Percentiles rank a stretch among this genome's conserved stretches.
Evolutionary conservation across 1,140 invertebrate species (phyloP).

Genomic region (Colletes gigas): DNA sequence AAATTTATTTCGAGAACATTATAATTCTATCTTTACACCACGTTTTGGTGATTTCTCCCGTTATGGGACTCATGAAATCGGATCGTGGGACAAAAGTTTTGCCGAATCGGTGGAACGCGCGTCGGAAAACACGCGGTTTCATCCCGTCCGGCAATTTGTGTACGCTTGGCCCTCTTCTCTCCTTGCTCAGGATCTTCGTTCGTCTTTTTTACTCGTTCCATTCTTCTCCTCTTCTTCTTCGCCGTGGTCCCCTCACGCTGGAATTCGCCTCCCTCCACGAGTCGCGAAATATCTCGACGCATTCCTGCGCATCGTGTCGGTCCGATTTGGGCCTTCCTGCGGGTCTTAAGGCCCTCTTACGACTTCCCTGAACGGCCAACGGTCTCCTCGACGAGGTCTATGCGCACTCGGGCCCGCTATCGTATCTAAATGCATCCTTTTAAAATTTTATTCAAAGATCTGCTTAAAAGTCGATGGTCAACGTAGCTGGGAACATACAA

Average conservation of each 20-base stretch:
- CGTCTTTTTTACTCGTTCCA: conserved; percentile 42
- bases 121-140: conserved; percentile 51
- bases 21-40: too few relatives aligned
- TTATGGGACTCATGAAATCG: neutral
- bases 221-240: conserved; percentile 19
- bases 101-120: conserved; percentile 1
- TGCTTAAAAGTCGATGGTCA: too few relatives aligned
- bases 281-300: conserved; percentile 66
- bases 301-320: conserved; percentile 60
- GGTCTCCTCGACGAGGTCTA: too few relatives aligned
- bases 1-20: too few relatives aligned
- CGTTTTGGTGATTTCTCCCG: too few relatives aligned
- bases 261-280: conserved; percentile 44
- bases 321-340: conserved; percentile 48
- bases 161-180: conserved; percentile 29
- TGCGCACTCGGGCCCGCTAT: neutral
- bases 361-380: neutral
- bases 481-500: too few relatives aligned
- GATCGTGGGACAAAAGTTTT: conserved; percentile 33
- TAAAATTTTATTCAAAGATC: too few relatives aligned
- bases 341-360: conserved; percentile 39
- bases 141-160: conserved; percentile 69
- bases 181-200: conserved; percentile 35
- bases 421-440: too few relatives aligned
- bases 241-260: conserved; percentile 23